Conservation (phyloP, 2,113 vertebrate genomes). For the Misgurnus anguillicaudatus region DNA sequence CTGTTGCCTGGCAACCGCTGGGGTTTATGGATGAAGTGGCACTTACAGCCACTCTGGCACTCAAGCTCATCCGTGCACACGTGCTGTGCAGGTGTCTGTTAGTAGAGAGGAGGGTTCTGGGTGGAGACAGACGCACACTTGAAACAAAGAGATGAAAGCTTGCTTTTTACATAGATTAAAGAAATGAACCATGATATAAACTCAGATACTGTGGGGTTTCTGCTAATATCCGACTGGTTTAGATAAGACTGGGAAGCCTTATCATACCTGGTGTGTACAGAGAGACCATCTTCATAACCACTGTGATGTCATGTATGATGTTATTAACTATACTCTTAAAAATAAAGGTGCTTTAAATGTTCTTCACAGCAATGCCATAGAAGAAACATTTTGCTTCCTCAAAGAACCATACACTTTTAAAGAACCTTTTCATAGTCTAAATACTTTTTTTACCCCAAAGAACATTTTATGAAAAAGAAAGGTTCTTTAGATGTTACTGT, state of each 20-base stretch:
- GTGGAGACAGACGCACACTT: slow-evolving; percentile 3
- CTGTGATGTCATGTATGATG: neutral
- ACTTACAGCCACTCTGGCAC: slow-evolving; percentile 21
- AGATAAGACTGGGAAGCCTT: slow-evolving; percentile 1
- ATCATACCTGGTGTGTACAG: neutral
- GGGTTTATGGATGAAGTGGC: slow-evolving; percentile 43
- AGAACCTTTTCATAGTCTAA: too few relatives aligned
- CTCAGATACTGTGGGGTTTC: slow-evolving; percentile 5
- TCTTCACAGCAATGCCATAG: too few relatives aligned
- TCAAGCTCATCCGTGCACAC: slow-evolving; percentile 18
- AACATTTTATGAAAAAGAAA: too few relatives aligned
- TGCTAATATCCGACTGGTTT: slow-evolving; percentile 24
- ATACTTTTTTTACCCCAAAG: too few relatives aligned
- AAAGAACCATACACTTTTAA: too few relatives aligned
- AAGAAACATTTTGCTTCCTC: too few relatives aligned
- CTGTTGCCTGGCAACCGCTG: slow-evolving; percentile 52
- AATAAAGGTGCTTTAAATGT: neutral
- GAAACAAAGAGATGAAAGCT: slow-evolving; percentile 45
- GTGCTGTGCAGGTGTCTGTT: slow-evolving; percentile 43
- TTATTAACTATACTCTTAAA: neutral
- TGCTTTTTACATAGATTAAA: slow-evolving; percentile 41
- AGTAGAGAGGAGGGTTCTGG: slow-evolving; percentile 3
- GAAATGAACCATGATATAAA: slow-evolving; percentile 30
- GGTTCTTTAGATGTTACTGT: too few relatives aligned
- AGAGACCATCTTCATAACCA: neutral